A percentile compares a stretch with the other conserved stretches of the same genome.
Conservation (phyloP, 2,797 vertebrate species). For the Nannoperca obscura region DNA sequence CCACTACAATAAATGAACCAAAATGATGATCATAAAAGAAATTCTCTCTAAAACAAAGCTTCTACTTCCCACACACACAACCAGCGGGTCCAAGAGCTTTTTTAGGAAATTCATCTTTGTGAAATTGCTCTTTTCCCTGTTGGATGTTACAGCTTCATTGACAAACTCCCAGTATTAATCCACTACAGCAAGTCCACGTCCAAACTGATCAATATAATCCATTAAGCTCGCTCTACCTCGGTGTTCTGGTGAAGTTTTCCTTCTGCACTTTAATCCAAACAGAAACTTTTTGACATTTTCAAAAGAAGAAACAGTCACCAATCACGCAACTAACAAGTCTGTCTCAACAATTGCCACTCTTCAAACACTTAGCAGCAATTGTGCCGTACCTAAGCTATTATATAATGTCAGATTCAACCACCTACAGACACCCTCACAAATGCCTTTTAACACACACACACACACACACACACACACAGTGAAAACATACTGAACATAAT, state of each 20-base stretch:
- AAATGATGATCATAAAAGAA: slow-evolving; percentile 50
- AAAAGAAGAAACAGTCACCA: slow-evolving; percentile 1
- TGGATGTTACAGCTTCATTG: slow-evolving; percentile 25
- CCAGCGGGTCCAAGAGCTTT: slow-evolving; percentile 44
- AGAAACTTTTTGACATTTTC: slow-evolving; percentile 32
- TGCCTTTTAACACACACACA: slow-evolving; percentile 34
- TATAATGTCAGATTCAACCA: slow-evolving; percentile 66
- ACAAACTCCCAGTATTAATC: slow-evolving; percentile 44
- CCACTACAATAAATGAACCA: slow-evolving; percentile 42
- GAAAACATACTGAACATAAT: slow-evolving; percentile 53
- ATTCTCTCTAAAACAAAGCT: slow-evolving; percentile 58
- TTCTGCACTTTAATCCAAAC: slow-evolving; percentile 10
- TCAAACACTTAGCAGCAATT: slow-evolving; percentile 51
- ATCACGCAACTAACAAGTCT: slow-evolving; percentile 25
- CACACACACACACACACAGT: slow-evolving; percentile 33
- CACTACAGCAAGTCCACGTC: slow-evolving; percentile 19
- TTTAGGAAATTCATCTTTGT: slow-evolving; percentile 24
- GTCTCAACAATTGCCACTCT: slow-evolving; percentile 47
- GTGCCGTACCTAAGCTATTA: slow-evolving; percentile 54
- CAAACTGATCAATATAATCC: slow-evolving; percentile 40
- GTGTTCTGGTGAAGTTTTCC: slow-evolving; percentile 36
- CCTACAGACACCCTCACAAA: slow-evolving; percentile 69
- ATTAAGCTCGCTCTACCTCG: slow-evolving; percentile 9
- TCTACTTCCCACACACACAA: slow-evolving; percentile 63
- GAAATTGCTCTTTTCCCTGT: slow-evolving; percentile 47